phyloP scores from a whole-genome alignment of 2,888 invertebrate genomes.

The Drosophila mimica region DNA sequence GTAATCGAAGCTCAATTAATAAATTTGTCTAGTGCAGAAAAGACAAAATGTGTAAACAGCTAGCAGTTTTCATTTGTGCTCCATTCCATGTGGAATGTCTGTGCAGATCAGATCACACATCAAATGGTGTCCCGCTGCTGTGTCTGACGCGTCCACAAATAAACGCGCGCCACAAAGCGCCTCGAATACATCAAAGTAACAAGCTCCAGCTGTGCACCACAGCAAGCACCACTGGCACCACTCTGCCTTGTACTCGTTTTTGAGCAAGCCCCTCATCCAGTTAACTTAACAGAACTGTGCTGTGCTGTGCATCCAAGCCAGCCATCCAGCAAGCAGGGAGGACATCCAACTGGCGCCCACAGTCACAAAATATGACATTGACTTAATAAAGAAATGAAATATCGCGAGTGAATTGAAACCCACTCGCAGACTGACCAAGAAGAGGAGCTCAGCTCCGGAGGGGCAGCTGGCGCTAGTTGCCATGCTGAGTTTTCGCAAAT shows the following conservation, averaged over 20 bases:
- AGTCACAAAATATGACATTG: constrained; percentile 73
- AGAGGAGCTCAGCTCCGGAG: constrained; percentile 4
- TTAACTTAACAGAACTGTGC: constrained; percentile 15
- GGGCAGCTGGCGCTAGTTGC: constrained; percentile 65
- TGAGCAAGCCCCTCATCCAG: constrained; percentile 21
- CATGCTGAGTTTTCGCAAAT: constrained; percentile 72
- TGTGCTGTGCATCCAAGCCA: constrained; percentile 20
- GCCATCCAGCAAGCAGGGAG: constrained; percentile 18
- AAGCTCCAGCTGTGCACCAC: constrained; percentile 81
- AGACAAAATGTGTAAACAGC: constrained; percentile 41
- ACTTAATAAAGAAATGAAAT: constrained; percentile 84
- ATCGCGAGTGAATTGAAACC: constrained; percentile 63
- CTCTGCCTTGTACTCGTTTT: constrained; percentile 17
- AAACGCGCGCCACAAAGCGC: constrained; percentile 71
- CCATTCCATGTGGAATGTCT: constrained; percentile 14
- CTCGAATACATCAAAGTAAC: constrained; percentile 83
- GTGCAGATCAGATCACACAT: constrained; percentile 43
- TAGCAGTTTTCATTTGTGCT: constrained; percentile 32
- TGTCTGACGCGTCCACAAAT: constrained; percentile 73
- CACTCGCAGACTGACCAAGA: constrained; percentile 33
- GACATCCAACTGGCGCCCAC: constrained; percentile 64
- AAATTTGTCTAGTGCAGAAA: constrained; percentile 31
- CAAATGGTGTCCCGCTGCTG: constrained; percentile 73
- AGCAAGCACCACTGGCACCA: constrained; percentile 43
- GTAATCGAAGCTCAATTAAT: constrained; percentile 55